These are phyloP conservation scores for Trachelus iudaicus DNA, from an alignment of 2,888 invertebrate genomes.

Conservation along the genomic window DNA sequence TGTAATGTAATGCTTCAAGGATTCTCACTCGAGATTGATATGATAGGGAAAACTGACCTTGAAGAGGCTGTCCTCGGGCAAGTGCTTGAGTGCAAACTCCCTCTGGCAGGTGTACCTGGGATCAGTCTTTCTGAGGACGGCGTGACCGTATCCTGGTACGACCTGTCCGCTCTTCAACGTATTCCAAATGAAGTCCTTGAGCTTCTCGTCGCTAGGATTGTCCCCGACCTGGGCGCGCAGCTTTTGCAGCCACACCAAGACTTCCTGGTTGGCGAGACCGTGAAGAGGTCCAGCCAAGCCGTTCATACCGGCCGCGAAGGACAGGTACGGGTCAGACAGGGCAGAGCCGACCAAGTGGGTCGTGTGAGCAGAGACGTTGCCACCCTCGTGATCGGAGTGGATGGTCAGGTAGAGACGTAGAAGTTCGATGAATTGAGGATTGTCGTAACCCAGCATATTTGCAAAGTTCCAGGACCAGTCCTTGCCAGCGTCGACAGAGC, in stretches of 20 bases:
- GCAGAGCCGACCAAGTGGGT: slow-evolving; percentile 95
- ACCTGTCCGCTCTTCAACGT: slow-evolving; percentile 95
- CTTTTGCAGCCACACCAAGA: slow-evolving; percentile 92
- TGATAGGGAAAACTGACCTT: slow-evolving; percentile 68
- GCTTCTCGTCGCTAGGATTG: slow-evolving; percentile 86
- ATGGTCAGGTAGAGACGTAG: slow-evolving; percentile 94
- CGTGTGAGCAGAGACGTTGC: slow-evolving; percentile 96
- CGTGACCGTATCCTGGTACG: slow-evolving; percentile 97
- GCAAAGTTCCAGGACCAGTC: slow-evolving; percentile 96
- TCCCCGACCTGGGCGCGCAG: slow-evolving; percentile 87
- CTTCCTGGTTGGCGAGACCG: slow-evolving; percentile 95
- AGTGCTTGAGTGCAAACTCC: slow-evolving; percentile 92
- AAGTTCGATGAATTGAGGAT: slow-evolving; percentile 86
- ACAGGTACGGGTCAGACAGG: slow-evolving; percentile 92
- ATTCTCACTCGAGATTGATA: background rate
- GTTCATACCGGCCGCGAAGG: slow-evolving; percentile 92
- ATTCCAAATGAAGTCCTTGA: slow-evolving; percentile 98
- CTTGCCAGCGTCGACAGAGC: slow-evolving; percentile 87
- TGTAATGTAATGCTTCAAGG: background rate
- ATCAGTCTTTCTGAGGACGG: slow-evolving; percentile 95
- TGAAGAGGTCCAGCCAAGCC: slow-evolving; percentile 96
- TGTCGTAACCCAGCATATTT: slow-evolving; percentile 90
- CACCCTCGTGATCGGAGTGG: slow-evolving; percentile 94
- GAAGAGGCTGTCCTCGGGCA: slow-evolving; percentile 92
- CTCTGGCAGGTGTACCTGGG: slow-evolving; percentile 92